phyloP scores from a whole-genome alignment of 2,113 vertebrate species.

The Epinephelus lanceolatus region DNA sequence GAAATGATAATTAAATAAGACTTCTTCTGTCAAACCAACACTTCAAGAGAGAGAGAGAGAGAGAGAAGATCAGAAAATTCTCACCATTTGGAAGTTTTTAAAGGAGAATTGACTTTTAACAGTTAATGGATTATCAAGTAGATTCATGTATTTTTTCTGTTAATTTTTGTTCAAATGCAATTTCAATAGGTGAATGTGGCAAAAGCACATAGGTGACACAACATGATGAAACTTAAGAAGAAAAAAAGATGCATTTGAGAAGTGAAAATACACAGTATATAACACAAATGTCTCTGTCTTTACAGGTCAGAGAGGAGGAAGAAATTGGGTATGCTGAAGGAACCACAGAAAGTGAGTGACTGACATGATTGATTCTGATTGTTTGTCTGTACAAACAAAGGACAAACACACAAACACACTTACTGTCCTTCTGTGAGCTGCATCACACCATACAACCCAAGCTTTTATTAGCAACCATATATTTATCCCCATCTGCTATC shows the following conservation, averaged over 20 bases:
- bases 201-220: neutral
- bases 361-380: neutral
- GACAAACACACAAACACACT: neutral
- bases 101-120: no score
- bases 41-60: neutral
- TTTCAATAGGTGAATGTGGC: neutral
- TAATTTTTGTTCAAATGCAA: neutral
- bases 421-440: neutral
- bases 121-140: no score
- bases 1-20: no score
- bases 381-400: neutral
- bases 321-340: conserved; percentile 82
- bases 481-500: neutral
- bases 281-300: conserved; percentile 27
- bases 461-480: neutral
- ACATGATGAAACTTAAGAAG: neutral
- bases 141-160: neutral
- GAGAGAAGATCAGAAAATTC: neutral
- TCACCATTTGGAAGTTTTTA: neutral
- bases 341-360: conserved; percentile 87
- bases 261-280: neutral
- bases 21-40: neutral
- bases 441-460: neutral
- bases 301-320: conserved; percentile 88
- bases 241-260: neutral